Evolutionary conservation across 2,797 vertebrate genomes (phyloP).

Genomic region (Buphagus erythrorhynchus): DNA sequence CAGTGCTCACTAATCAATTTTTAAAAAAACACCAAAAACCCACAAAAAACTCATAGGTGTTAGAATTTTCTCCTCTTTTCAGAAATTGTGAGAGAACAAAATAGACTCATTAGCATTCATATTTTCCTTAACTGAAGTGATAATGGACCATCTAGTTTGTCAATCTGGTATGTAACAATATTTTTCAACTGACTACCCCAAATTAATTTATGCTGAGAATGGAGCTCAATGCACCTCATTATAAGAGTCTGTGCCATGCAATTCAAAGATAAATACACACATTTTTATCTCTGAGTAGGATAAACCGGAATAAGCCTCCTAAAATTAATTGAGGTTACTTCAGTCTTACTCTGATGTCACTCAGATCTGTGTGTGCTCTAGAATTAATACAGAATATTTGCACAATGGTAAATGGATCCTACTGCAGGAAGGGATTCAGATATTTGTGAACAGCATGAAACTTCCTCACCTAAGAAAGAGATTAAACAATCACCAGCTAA

Average conservation of each 20-base stretch:
- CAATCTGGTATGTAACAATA: background rate
- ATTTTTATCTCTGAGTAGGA: background rate
- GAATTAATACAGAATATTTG: constrained; percentile 10
- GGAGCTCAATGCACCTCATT: background rate
- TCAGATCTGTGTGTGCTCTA: background rate
- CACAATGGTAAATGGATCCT: background rate
- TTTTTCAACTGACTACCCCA: background rate
- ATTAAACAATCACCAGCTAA: background rate
- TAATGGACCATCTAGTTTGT: background rate
- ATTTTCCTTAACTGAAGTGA: background rate
- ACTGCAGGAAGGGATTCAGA: background rate
- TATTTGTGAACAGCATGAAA: background rate
- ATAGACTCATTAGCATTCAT: background rate
- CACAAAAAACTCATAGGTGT: accelerated
- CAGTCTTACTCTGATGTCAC: background rate
- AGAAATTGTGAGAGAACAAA: background rate
- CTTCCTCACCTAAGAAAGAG: background rate
- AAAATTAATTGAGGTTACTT: constrained; percentile 41
- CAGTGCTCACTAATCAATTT: background rate
- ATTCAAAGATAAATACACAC: constrained; percentile 1
- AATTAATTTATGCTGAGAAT: background rate
- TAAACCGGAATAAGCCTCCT: constrained; percentile 1
- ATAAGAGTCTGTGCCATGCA: background rate
- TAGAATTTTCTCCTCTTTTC: background rate
- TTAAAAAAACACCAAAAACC: background rate